Base-by-base conservation (phyloP, 2,888 invertebrate species). In the Monochamus alternatus region DNA sequence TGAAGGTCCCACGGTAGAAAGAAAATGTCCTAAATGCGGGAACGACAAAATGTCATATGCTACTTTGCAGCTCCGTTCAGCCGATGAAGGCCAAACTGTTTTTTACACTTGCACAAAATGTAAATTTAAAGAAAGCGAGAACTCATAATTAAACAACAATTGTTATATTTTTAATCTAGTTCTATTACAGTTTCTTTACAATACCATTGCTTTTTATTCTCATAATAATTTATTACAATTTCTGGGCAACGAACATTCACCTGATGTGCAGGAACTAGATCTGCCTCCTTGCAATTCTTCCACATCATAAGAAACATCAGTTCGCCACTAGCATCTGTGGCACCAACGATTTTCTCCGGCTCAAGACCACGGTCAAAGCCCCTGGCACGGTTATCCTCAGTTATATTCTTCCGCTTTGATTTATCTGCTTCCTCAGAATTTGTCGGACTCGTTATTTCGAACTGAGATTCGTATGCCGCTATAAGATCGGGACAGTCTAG, bases 81-180 rank as follows among this genome's bases (percentile, higher is more conserved):
- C 98, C 30, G 99, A 99, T 92, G 99, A 99, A 93, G 99, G 99
- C 0, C 99, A 99, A 89, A 99, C 99, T 0, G 97, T 99, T 3
- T 99, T 99, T 90, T 99, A 97, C 86, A 97, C 97, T 1, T 99
- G 99, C 90, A 93, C 95, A 30, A 94, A 95, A 86, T 99, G 99
- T 94, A 95, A 94, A 88, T 93, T 90, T 88, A 93, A 95, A 87
- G 93, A 95, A 90, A 92, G 93, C 38, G 93, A 95, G 89, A 93
- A 95, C 88, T 94, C 94, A 10, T 94, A 89, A 87, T 60, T 69
- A 47, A 47, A 51, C 7, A 14, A 31, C 32, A 58, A 22, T 65
- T 8, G 31, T 22, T 31, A 47, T 14, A 38, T 59, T 59, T 71
- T 75, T 84, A 86, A 76, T 87, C 87, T 74, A 87, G 81, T 79